Evolutionary conservation across 1,140 invertebrate genomes (phyloP).

Genomic region (Anadara kagoshimensis): DNA sequence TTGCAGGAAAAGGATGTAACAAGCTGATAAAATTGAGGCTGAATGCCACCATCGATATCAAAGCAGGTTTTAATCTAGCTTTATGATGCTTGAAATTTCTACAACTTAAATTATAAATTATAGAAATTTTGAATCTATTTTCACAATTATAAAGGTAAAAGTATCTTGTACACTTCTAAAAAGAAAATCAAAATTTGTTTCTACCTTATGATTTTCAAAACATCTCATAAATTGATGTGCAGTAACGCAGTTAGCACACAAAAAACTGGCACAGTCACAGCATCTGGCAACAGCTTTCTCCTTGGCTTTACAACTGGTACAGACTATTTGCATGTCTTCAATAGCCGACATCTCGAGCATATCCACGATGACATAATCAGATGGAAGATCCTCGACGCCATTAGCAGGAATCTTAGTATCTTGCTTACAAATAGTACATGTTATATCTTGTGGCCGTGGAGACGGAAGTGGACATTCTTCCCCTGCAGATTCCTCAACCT

Average conservation of each 20-base stretch:
- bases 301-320: slow-evolving; percentile 78
- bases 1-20: too few relatives aligned
- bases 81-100: too few relatives aligned
- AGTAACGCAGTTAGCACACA: slow-evolving; percentile 93
- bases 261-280: slow-evolving; percentile 93
- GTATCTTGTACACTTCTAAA: too few relatives aligned
- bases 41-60: too few relatives aligned
- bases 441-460: slow-evolving; percentile 5
- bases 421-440: slow-evolving; percentile 89
- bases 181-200: too few relatives aligned
- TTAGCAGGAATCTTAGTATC: slow-evolving; percentile 77
- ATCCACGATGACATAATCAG: slow-evolving; percentile 89
- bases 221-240: slow-evolving; percentile 94
- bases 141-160: too few relatives aligned
- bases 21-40: too few relatives aligned
- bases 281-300: slow-evolving; percentile 89
- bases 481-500: slow-evolving; percentile 77
- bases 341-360: slow-evolving; percentile 88
- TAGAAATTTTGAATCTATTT: too few relatives aligned
- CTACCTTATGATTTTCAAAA: slow-evolving; percentile 88
- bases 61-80: too few relatives aligned
- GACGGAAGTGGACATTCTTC: slow-evolving; percentile 21
- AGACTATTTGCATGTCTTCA: slow-evolving; percentile 79
- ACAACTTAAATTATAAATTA: too few relatives aligned
- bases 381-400: slow-evolving; percentile 83